phyloP scores from a whole-genome alignment of 2,113 vertebrate species.

The Eublepharis macularius region DNA sequence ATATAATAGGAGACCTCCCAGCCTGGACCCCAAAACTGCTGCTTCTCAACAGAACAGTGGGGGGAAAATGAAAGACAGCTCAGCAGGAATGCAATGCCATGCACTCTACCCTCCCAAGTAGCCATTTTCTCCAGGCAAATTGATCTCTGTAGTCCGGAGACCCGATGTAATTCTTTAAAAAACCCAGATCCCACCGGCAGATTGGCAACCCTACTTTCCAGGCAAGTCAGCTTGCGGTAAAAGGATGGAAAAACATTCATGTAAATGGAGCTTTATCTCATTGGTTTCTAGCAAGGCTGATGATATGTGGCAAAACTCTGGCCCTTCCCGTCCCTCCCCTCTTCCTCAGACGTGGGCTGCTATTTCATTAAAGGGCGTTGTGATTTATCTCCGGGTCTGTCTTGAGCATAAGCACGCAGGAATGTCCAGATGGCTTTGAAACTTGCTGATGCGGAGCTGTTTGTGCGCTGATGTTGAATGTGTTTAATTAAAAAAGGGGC shows the following conservation, averaged over 20 bases:
- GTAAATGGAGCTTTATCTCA: not conserved
- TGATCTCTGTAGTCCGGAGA: no score
- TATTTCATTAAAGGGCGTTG: not conserved
- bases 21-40: no score
- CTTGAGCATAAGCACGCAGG: not conserved
- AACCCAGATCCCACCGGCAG: no score
- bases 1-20: no score
- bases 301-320: not conserved
- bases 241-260: not conserved
- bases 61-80: no score
- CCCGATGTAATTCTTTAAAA: no score
- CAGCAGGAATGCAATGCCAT: no score
- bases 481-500: not conserved
- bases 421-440: slow-evolving; percentile 33
- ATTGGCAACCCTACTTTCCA: not conserved
- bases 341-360: not conserved
- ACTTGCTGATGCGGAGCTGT: slow-evolving; percentile 4
- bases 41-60: no score
- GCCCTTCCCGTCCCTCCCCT: no score
- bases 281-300: not conserved
- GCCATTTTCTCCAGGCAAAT: no score
- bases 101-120: no score
- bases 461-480: not conserved
- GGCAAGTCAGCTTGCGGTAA: no score
- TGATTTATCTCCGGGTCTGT: slow-evolving; percentile 15